These are phyloP conservation scores for Lamprotornis superbus DNA, from an alignment of 2,113 vertebrate genomes.

Conservation along the genomic window DNA sequence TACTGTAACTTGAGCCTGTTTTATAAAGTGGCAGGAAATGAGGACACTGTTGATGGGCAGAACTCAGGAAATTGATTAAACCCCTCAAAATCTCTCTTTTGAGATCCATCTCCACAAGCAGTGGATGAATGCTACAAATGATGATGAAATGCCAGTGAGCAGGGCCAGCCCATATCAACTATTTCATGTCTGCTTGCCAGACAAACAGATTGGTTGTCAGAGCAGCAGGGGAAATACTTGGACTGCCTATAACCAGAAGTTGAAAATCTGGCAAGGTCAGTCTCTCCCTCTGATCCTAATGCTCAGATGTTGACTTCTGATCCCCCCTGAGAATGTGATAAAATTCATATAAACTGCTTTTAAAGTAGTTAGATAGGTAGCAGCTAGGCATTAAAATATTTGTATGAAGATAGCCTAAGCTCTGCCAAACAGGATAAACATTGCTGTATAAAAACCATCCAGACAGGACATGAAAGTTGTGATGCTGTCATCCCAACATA, in stretches of 20 bases:
- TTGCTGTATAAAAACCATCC: background rate
- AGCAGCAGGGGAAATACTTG: background rate
- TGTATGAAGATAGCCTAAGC: background rate
- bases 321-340: background rate
- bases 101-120: background rate
- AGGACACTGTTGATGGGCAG: conserved; percentile 25
- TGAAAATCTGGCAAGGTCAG: background rate
- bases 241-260: background rate
- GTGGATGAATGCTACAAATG: background rate
- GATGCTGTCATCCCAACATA: background rate
- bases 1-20: conserved; percentile 12
- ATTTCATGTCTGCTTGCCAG: background rate
- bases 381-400: background rate
- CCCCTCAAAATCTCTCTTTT: background rate
- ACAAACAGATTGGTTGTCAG: background rate
- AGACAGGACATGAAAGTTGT: background rate
- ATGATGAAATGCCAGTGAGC: background rate
- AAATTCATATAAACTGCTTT: background rate
- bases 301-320: background rate
- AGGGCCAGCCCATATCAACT: background rate
- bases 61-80: conserved; percentile 37
- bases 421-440: background rate
- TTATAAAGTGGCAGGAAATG: conserved; percentile 43
- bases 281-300: background rate
- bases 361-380: background rate